phyloP scores from a whole-genome alignment of 2,797 vertebrate species.

The Phoebastria nigripes region DNA sequence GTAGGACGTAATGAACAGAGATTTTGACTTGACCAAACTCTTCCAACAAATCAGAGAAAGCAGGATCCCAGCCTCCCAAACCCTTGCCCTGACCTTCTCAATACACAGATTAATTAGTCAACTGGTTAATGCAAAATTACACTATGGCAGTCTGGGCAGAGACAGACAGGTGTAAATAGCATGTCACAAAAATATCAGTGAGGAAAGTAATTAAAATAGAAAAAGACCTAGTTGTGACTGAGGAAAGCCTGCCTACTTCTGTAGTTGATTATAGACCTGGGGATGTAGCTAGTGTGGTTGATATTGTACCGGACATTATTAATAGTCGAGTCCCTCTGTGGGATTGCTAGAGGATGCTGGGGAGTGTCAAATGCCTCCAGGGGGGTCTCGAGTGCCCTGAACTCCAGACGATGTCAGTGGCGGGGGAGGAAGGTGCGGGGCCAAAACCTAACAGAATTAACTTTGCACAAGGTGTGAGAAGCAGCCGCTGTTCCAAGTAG shows the following conservation, averaged over 20 bases:
- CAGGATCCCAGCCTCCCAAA: background rate
- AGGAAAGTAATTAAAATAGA: background rate
- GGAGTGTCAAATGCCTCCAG: background rate
- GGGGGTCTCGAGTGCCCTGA: background rate
- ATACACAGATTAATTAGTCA: background rate
- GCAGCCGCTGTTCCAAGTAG: background rate
- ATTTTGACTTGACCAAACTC: background rate
- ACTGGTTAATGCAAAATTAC: background rate
- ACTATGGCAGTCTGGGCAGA: fast-evolving
- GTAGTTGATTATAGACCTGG: background rate
- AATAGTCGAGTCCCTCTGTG: background rate
- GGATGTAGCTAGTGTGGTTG: background rate
- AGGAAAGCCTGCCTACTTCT: background rate
- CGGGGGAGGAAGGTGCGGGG: background rate
- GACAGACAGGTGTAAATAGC: background rate
- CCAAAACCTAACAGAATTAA: slow-evolving; percentile 2
- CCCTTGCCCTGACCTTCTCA: background rate
- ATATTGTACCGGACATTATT: background rate
- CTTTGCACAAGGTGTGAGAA: slow-evolving; percentile 21
- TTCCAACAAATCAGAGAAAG: background rate
- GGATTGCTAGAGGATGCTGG: background rate
- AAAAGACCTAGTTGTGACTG: background rate
- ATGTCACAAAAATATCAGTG: background rate
- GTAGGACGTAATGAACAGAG: background rate
- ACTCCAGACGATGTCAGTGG: background rate